Conservation (phyloP, 2,113 vertebrate genomes). For the Pteronura brasiliensis region DNA sequence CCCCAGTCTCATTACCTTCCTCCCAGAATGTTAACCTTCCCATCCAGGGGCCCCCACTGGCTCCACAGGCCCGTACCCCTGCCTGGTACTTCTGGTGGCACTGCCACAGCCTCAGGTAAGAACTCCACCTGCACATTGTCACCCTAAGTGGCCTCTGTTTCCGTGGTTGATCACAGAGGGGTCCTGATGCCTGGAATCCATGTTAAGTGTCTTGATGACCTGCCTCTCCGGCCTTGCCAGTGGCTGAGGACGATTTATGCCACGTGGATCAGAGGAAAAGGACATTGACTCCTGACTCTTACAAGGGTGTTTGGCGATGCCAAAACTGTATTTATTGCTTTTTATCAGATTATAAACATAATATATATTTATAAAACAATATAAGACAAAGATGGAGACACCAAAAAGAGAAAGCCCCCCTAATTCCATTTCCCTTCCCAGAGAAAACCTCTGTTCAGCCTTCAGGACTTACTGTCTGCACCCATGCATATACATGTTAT, state of each 20-base stretch:
- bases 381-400: neutral
- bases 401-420: neutral
- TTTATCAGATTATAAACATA: neutral
- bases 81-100: neutral
- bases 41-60: neutral
- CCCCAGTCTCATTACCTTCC: no score
- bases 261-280: neutral
- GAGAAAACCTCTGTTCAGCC: neutral
- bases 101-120: neutral
- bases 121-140: neutral
- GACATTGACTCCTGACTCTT: neutral
- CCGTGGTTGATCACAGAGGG: neutral
- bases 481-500: fast-evolving
- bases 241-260: fast-evolving
- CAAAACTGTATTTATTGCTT: neutral
- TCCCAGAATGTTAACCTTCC: neutral
- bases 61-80: neutral
- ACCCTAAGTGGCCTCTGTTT: neutral
- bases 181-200: neutral
- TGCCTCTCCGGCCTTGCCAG: neutral
- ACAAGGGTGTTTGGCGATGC: neutral
- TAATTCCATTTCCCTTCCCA: neutral
- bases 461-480: neutral
- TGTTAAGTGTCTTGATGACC: neutral
- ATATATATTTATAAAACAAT: neutral